Conservation (phyloP, 2,113 vertebrate genomes). For the Otis tarda region DNA sequence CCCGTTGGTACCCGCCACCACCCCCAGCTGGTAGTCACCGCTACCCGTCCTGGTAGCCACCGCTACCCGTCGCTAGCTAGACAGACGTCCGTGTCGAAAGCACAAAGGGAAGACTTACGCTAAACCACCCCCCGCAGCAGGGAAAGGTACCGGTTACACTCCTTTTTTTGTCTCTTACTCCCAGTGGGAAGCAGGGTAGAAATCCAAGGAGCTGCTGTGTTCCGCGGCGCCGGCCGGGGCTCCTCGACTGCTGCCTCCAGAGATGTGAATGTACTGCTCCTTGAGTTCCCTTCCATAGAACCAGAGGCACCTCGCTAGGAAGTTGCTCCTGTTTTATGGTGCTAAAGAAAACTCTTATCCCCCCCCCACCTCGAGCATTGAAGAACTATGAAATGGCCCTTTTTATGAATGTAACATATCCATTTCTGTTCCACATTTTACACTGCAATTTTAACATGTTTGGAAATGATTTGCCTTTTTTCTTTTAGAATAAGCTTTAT, state of each 20-base stretch:
- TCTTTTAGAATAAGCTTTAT: constrained; percentile 98
- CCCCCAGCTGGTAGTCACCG: background rate
- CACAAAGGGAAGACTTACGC: constrained; percentile 73
- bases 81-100: constrained; percentile 66
- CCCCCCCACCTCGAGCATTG: constrained; percentile 75
- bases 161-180: constrained; percentile 73
- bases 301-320: constrained; percentile 89
- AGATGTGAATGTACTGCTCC: constrained; percentile 96
- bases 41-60: constrained; percentile 9
- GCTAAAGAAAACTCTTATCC: constrained; percentile 85
- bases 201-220: constrained; percentile 72
- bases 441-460: constrained; percentile 96
- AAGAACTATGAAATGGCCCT: constrained; percentile 82
- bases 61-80: constrained; percentile 57
- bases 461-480: constrained; percentile 95
- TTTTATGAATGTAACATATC: constrained; percentile 99
- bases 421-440: constrained; percentile 95
- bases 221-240: constrained; percentile 78
- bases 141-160: constrained; percentile 57
- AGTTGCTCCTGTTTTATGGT: constrained; percentile 96
- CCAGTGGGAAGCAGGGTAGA: constrained; percentile 73
- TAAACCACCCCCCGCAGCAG: background rate
- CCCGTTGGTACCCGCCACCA: background rate
- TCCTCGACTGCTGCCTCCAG: constrained; percentile 90
- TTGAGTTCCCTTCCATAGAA: constrained; percentile 82